Evolutionary conservation across 2,797 vertebrate species (phyloP).

Genomic region (Ptychadena robeensis): DNA sequence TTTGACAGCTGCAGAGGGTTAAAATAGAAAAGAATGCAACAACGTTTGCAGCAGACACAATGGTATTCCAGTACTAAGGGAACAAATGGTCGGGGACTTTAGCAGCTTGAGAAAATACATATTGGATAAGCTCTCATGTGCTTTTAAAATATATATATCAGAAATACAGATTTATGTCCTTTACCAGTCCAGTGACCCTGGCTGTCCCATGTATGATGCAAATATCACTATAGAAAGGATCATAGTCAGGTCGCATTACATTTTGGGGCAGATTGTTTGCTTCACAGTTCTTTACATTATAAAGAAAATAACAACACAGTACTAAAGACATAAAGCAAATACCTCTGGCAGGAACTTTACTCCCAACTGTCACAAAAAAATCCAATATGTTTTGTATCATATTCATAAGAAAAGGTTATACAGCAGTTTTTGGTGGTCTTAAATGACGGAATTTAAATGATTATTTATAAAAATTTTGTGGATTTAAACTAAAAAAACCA

Average conservation of each 20-base stretch:
- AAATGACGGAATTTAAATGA: too few relatives aligned
- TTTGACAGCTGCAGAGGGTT: slow-evolving; percentile 35
- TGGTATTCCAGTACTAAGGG: slow-evolving; percentile 33
- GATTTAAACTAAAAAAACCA: too few relatives aligned
- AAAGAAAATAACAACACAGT: too few relatives aligned
- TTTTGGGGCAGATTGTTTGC: not conserved
- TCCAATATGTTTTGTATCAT: too few relatives aligned
- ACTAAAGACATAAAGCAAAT: too few relatives aligned
- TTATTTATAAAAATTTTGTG: too few relatives aligned
- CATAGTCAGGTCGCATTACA: not conserved
- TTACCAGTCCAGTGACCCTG: not conserved
- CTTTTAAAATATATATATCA: slow-evolving; percentile 4
- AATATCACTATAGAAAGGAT: not conserved
- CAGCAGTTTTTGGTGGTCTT: too few relatives aligned
- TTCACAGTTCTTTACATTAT: not conserved
- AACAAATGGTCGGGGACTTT: slow-evolving; percentile 26
- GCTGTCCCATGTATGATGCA: not conserved
- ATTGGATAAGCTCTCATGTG: not conserved
- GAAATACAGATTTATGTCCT: not conserved
- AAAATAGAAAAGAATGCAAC: slow-evolving; percentile 42
- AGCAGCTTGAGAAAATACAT: slow-evolving; percentile 1
- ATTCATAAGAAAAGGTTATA: too few relatives aligned
- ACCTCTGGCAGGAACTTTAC: too few relatives aligned
- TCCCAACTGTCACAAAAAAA: too few relatives aligned
- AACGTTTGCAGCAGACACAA: slow-evolving; percentile 10